Conservation (phyloP, 2,113 vertebrate species). For the Mus musculus region DNA sequence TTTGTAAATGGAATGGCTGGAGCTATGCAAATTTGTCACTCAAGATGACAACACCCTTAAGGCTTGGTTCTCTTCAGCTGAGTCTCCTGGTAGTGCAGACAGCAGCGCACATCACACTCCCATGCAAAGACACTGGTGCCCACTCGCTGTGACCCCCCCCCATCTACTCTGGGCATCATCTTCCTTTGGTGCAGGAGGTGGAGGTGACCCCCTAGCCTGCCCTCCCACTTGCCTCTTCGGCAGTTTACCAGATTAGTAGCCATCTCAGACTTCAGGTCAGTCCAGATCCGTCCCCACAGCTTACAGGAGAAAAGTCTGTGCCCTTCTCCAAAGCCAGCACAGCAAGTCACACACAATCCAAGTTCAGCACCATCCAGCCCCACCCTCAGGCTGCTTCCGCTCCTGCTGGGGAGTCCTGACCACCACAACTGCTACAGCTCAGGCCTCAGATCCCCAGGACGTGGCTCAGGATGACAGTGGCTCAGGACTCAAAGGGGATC, state of each 20-base stretch:
- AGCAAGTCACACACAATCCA: too few relatives aligned
- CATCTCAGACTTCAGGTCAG: neutral
- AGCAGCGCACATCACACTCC: neutral
- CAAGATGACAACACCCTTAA: accelerated
- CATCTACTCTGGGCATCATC: neutral
- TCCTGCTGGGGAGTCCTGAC: neutral
- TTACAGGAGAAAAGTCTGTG: neutral
- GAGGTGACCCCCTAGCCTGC: too few relatives aligned
- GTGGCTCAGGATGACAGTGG: neutral
- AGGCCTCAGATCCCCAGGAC: neutral
- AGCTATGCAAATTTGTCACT: neutral
- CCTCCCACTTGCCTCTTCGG: neutral
- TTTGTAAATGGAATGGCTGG: neutral
- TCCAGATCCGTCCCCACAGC: neutral
- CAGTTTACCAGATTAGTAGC: neutral
- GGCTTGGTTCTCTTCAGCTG: too few relatives aligned
- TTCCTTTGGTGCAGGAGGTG: neutral
- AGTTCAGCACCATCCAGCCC: neutral
- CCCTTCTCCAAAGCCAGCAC: neutral
- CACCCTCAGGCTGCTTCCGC: neutral
- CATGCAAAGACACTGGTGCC: neutral
- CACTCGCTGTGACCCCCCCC: too few relatives aligned
- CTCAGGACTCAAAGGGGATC: neutral
- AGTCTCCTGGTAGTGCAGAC: neutral
- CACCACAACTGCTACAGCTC: neutral